These are phyloP conservation scores for Eristalis arbustorum DNA, from an alignment of 2,888 invertebrate species.

Conservation along the genomic window DNA sequence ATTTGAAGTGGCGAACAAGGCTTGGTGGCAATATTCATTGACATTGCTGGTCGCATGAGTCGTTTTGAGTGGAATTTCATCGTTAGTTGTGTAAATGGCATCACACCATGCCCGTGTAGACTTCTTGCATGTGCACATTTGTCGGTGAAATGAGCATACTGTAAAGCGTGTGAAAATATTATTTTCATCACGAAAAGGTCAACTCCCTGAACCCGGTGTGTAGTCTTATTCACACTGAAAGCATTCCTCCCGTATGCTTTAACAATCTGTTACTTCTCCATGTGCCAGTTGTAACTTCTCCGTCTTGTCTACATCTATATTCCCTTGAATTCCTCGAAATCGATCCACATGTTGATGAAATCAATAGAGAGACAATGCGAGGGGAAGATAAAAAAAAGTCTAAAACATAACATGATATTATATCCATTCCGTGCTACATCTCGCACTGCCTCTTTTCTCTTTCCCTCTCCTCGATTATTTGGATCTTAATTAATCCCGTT, in stretches of 20 bases:
- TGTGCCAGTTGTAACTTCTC: not conserved
- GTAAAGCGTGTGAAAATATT: not conserved
- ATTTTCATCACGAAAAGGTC: not conserved
- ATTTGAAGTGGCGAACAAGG: not conserved
- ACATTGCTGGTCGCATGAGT: not conserved
- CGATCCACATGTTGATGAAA: slow-evolving; percentile 37
- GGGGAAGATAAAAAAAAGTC: not conserved
- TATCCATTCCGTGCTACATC: slow-evolving; percentile 45
- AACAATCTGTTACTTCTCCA: not conserved
- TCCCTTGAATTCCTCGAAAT: slow-evolving; percentile 37
- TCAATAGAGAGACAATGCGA: slow-evolving; percentile 21
- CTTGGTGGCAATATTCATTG: not conserved
- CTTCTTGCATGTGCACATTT: not conserved
- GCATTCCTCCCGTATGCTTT: not conserved
- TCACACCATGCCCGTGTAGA: too few relatives aligned
- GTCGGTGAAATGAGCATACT: too few relatives aligned
- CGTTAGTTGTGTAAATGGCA: not conserved
- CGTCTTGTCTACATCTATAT: not conserved
- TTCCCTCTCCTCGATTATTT: slow-evolving; percentile 22
- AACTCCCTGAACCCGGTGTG: not conserved
- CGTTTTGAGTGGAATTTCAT: not conserved
- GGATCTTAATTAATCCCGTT: slow-evolving; percentile 66
- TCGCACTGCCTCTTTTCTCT: slow-evolving; percentile 32
- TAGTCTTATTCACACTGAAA: too few relatives aligned
- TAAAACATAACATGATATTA: not conserved